A percentile compares a stretch with the other conserved stretches of the same genome.
These are phyloP conservation scores for Lissonota sp. DNA, from an alignment of 2,888 invertebrate genomes.

Conservation along the genomic window DNA sequence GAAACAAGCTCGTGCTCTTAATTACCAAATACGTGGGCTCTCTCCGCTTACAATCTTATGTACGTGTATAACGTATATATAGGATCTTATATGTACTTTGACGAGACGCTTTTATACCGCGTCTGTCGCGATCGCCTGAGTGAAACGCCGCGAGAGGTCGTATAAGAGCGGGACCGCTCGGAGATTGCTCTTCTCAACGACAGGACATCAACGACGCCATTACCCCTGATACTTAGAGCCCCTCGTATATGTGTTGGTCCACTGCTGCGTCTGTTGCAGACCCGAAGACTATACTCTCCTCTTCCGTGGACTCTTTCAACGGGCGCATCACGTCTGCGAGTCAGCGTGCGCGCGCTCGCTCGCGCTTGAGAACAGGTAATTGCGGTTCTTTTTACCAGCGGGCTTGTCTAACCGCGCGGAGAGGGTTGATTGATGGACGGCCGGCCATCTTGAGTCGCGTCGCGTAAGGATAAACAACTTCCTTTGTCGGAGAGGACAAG, in stretches of 20 bases:
- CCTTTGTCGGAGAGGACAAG: conserved; percentile 70
- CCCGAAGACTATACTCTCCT: conserved; percentile 1
- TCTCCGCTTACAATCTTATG: neutral
- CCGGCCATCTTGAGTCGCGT: conserved; percentile 69
- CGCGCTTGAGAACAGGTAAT: conserved; percentile 66
- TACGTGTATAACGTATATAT: neutral
- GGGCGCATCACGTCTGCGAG: conserved; percentile 31
- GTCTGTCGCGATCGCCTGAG: conserved; percentile 13
- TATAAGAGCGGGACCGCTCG: neutral
- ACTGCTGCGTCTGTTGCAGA: neutral
- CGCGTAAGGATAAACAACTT: conserved; percentile 74
- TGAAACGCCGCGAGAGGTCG: conserved; percentile 29
- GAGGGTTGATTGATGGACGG: conserved; percentile 71
- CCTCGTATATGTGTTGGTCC: neutral
- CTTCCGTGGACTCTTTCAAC: neutral
- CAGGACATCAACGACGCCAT: conserved; percentile 19
- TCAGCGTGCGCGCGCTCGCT: conserved; percentile 21
- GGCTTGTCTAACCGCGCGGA: conserved; percentile 64
- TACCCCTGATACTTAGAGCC: conserved; percentile 12
- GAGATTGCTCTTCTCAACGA: conserved; percentile 26
- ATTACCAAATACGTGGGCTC: conserved; percentile 53
- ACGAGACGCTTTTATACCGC: neutral
- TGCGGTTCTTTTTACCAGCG: conserved; percentile 68
- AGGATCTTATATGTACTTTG: conserved; percentile 10
- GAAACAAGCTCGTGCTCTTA: conserved; percentile 59